Conservation (phyloP, 2,113 vertebrate genomes). For the Lepisosteus osseus region DNA sequence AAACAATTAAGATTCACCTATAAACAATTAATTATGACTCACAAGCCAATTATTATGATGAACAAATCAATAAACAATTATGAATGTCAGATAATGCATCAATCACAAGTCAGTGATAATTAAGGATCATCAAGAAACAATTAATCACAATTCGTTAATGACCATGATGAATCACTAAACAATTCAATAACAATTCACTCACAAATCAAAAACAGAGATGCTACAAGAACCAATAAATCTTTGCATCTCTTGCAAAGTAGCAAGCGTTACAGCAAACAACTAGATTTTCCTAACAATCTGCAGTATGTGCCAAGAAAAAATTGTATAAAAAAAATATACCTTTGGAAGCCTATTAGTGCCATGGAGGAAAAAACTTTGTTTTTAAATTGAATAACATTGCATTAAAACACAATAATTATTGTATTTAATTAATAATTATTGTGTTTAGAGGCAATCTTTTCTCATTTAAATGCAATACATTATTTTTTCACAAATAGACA, state of each 20-base stretch:
- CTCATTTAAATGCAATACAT: too few species aligned
- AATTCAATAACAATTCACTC: conserved; percentile 5
- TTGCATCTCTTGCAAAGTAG: neutral
- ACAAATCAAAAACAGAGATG: conserved; percentile 18
- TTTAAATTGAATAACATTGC: neutral
- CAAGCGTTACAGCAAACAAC: neutral
- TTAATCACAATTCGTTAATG: conserved; percentile 20
- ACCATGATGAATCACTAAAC: conserved; percentile 19
- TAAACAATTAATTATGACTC: conserved; percentile 23
- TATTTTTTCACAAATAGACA: too few species aligned
- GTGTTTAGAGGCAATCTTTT: too few species aligned
- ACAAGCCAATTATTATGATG: conserved; percentile 26
- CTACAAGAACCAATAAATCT: neutral
- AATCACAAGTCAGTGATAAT: conserved; percentile 18
- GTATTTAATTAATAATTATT: too few species aligned
- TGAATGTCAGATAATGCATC: conserved; percentile 10
- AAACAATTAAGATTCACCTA: conserved; percentile 22
- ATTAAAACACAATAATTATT: neutral
- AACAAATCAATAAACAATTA: conserved; percentile 26
- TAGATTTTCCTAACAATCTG: conserved; percentile 9
- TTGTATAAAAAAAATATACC: conserved; percentile 11
- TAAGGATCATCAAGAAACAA: conserved; percentile 5
- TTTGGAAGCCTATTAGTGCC: neutral
- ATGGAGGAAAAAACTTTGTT: conserved; percentile 7
- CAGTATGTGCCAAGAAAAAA: conserved; percentile 14